These are phyloP conservation scores for Seriola dumerili DNA, from an alignment of 2,113 vertebrate genomes.

Conservation along the genomic window DNA sequence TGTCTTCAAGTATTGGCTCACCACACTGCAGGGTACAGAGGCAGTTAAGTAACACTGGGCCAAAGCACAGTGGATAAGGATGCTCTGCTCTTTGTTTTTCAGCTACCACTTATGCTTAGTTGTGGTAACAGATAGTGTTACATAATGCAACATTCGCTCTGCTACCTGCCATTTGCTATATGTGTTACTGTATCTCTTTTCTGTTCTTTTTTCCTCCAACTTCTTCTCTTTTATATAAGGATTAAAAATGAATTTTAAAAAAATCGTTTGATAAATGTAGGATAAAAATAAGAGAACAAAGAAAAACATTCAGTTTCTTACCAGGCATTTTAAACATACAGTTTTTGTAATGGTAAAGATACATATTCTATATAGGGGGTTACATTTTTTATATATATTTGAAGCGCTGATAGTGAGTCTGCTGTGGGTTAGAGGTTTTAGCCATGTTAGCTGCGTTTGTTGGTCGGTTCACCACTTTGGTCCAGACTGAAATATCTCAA, in stretches of 20 bases:
- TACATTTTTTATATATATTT: not conserved
- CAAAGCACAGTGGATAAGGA: slow-evolving; percentile 27
- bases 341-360: not conserved
- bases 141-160: slow-evolving; percentile 48
- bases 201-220: not conserved
- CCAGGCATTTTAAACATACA: not conserved
- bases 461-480: too few species aligned
- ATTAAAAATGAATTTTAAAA: not conserved
- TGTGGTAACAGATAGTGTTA: slow-evolving; percentile 32
- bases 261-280: not conserved
- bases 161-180: slow-evolving; percentile 11
- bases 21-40: slow-evolving; percentile 32
- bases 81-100: slow-evolving; percentile 35
- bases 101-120: slow-evolving; percentile 27
- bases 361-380: not conserved
- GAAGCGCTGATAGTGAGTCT: not conserved
- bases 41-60: slow-evolving; percentile 9
- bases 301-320: not conserved
- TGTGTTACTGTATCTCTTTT: slow-evolving; percentile 6
- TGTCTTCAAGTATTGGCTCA: slow-evolving; percentile 1
- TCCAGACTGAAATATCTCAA: too few species aligned
- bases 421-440: not conserved
- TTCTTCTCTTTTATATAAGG: slow-evolving; percentile 5
- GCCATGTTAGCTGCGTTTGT: too few species aligned
- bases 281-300: not conserved